Conservation (phyloP, 2,113 vertebrate genomes). For the Callipepla californica region DNA sequence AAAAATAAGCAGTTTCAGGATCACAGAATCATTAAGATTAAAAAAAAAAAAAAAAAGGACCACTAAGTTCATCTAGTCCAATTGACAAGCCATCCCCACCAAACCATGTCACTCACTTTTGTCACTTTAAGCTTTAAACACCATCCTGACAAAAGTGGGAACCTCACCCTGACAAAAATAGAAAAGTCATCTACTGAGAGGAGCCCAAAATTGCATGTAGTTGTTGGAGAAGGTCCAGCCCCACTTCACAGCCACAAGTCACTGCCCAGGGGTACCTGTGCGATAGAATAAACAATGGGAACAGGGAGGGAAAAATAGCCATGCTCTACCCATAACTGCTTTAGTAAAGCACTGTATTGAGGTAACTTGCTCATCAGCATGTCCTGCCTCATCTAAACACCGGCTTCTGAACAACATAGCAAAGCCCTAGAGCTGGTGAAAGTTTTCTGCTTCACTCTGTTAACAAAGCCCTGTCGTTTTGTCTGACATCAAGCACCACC, state of each 20-base stretch:
- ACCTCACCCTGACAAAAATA: neutral
- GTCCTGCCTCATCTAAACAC: fast-evolving
- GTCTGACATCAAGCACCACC: neutral
- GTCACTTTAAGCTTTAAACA: neutral
- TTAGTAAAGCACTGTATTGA: neutral
- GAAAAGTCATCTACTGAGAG: neutral
- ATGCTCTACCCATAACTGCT: fast-evolving
- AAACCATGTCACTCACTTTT: neutral
- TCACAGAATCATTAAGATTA: no score
- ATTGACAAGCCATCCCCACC: no score
- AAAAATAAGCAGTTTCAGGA: neutral
- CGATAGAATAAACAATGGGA: neutral
- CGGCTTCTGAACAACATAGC: neutral
- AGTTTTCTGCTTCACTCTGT: neutral
- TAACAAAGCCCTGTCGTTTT: neutral
- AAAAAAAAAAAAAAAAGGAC: no score
- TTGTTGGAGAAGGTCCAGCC: neutral
- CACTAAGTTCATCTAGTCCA: no score
- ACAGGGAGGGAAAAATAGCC: neutral
- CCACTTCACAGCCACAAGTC: neutral
- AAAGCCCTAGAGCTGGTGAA: neutral
- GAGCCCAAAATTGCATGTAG: neutral
- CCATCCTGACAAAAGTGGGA: neutral
- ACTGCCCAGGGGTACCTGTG: neutral
- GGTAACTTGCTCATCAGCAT: neutral